Percentiles rank a stretch among this genome's conserved stretches.
phyloP scores from a whole-genome alignment of 1,140 invertebrate genomes.

The Drosophila melanogaster region DNA sequence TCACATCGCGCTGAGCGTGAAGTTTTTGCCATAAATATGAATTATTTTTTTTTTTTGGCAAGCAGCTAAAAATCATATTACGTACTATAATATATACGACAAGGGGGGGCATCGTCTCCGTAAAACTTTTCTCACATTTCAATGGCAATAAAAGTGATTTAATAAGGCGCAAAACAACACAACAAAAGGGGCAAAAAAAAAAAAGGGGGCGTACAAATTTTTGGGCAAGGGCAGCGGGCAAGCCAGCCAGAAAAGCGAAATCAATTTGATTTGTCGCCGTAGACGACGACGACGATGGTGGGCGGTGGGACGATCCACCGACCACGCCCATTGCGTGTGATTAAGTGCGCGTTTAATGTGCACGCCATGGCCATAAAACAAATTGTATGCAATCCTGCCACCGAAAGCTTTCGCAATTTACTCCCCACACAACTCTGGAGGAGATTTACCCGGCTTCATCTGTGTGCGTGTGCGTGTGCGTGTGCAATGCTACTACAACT shows the following conservation, averaged over 20 bases:
- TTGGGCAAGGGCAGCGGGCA: conserved; percentile 1
- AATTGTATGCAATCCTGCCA: conserved; percentile 74
- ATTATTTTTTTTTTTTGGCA: conserved; percentile 30
- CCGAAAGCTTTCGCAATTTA: conserved; percentile 51
- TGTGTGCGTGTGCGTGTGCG: background rate
- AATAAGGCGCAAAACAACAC: conserved; percentile 69
- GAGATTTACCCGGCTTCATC: background rate
- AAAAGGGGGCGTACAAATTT: conserved; percentile 3
- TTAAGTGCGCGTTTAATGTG: conserved; percentile 80
- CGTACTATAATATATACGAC: conserved; percentile 57
- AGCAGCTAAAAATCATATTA: conserved; percentile 62
- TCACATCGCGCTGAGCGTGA: conserved; percentile 42
- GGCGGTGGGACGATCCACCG: too few relatives aligned
- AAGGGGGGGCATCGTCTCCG: too few relatives aligned
- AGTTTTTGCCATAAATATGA: conserved; percentile 59
- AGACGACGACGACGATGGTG: conserved; percentile 20
- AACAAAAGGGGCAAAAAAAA: conserved; percentile 37
- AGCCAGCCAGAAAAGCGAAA: conserved; percentile 34
- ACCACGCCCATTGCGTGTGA: conserved; percentile 73
- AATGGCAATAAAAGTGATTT: conserved; percentile 83
- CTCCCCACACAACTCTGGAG: conserved; percentile 15
- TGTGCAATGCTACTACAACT: background rate
- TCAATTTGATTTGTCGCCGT: conserved; percentile 81
- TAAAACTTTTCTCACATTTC: conserved; percentile 74
- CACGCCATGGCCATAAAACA: conserved; percentile 76